phyloP scores from a whole-genome alignment of 2,888 invertebrate species.

The Acholoe squamosa region DNA sequence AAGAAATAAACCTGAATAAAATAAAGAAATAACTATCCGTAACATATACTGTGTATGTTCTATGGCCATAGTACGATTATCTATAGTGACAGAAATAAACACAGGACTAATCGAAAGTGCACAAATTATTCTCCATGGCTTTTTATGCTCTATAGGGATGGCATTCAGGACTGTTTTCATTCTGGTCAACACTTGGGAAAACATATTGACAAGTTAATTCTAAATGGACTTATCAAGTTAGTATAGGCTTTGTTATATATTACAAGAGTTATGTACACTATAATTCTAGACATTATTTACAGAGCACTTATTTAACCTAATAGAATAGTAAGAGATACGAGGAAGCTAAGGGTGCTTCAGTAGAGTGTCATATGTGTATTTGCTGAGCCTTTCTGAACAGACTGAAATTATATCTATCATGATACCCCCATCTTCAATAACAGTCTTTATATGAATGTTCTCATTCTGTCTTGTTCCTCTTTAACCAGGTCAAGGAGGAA shows the following conservation, averaged over 20 bases:
- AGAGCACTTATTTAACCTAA: too few relatives aligned
- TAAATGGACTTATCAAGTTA: background rate
- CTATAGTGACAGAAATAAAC: constrained; percentile 6
- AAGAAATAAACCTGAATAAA: constrained; percentile 37
- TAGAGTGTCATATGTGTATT: too few relatives aligned
- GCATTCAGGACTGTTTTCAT: constrained; percentile 27
- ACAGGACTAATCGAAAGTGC: constrained; percentile 24
- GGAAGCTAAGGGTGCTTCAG: too few relatives aligned
- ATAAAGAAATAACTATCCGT: background rate
- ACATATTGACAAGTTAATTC: constrained; percentile 2
- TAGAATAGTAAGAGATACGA: too few relatives aligned
- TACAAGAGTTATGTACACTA: background rate
- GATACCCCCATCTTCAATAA: too few relatives aligned
- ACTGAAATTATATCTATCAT: too few relatives aligned
- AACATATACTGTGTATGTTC: background rate
- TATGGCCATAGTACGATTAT: background rate
- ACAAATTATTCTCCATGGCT: background rate
- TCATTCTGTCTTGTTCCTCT: too few relatives aligned
- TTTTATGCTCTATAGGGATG: background rate
- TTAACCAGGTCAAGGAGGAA: too few relatives aligned
- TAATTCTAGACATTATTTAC: too few relatives aligned
- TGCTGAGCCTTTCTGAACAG: too few relatives aligned
- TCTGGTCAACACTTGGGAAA: background rate
- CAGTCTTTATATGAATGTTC: too few relatives aligned
- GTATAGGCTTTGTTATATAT: background rate